These are phyloP conservation scores for Tylochromis polylepis DNA, from an alignment of 2,113 vertebrate genomes.

Conservation along the genomic window DNA sequence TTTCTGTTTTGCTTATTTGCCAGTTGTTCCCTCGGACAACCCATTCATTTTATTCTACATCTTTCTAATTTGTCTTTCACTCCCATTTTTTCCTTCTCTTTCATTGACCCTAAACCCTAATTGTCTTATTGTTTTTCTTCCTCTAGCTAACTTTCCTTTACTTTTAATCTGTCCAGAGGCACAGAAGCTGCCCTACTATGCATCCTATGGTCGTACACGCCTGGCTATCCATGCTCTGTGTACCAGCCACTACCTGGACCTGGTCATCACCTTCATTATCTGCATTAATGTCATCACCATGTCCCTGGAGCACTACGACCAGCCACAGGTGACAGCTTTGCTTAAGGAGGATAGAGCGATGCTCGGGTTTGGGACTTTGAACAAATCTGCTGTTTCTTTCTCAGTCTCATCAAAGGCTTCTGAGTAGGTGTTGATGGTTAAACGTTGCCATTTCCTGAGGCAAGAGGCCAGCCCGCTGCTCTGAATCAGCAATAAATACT, in stretches of 20 bases:
- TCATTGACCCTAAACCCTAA: background rate
- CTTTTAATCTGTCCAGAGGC: slow-evolving; percentile 76
- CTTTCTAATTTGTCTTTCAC: background rate
- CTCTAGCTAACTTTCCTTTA: background rate
- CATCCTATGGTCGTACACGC: slow-evolving; percentile 85
- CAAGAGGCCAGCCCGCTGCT: background rate
- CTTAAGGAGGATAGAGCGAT: background rate
- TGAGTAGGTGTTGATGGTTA: background rate
- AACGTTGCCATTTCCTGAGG: background rate
- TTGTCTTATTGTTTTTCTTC: background rate
- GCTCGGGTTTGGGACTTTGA: background rate
- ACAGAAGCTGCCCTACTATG: slow-evolving; percentile 92
- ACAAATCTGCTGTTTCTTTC: background rate
- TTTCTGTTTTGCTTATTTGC: background rate
- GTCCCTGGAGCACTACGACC: slow-evolving; percentile 98
- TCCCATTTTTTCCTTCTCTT: background rate
- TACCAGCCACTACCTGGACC: slow-evolving; percentile 97
- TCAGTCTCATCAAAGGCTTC: background rate
- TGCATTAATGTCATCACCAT: slow-evolving; percentile 99
- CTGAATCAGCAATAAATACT: background rate
- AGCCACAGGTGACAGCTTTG: slow-evolving; percentile 79
- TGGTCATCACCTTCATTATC: slow-evolving; percentile 98
- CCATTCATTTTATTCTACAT: background rate
- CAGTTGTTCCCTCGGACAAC: background rate
- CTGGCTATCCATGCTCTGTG: slow-evolving; percentile 93